phyloP scores from a whole-genome alignment of 64 coral and sea anemone genomes.

The Porites lutea region DNA sequence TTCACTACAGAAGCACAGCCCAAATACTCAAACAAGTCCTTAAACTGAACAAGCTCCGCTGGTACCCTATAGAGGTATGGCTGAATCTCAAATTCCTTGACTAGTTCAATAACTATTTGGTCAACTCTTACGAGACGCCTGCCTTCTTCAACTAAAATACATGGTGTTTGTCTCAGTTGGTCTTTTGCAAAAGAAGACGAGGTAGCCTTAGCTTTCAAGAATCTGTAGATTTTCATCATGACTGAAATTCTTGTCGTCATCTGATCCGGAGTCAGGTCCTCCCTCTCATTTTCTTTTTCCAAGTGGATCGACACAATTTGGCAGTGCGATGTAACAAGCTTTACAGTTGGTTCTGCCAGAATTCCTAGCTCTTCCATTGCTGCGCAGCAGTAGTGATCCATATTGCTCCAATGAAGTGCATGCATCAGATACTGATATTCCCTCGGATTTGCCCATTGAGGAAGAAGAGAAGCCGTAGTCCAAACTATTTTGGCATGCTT shows the following conservation, averaged over 20 bases:
- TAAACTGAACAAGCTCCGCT: conserved; percentile 10
- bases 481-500: not conserved
- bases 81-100: conserved; percentile 21
- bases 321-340: conserved; percentile 30
- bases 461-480: not conserved
- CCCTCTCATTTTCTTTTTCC: conserved; percentile 11
- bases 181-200: too few relatives aligned
- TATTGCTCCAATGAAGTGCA: not conserved
- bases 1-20: conserved; percentile 5
- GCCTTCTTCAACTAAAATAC: conserved; percentile 46
- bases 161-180: not conserved
- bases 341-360: not conserved
- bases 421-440: not conserved
- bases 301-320: conserved; percentile 5
- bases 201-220: not conserved
- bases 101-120: conserved; percentile 23
- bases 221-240: conserved; percentile 46
- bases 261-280: not conserved
- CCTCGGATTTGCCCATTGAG: conserved; percentile 17
- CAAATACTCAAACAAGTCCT: conserved; percentile 19
- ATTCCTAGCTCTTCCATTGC: not conserved
- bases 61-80: conserved; percentile 62
- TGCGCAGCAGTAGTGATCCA: not conserved
- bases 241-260: not conserved
- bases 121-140: not conserved